phyloP scores from a whole-genome alignment of 53 echinoderm and acorn worm genomes.

The Henricia sp. region DNA sequence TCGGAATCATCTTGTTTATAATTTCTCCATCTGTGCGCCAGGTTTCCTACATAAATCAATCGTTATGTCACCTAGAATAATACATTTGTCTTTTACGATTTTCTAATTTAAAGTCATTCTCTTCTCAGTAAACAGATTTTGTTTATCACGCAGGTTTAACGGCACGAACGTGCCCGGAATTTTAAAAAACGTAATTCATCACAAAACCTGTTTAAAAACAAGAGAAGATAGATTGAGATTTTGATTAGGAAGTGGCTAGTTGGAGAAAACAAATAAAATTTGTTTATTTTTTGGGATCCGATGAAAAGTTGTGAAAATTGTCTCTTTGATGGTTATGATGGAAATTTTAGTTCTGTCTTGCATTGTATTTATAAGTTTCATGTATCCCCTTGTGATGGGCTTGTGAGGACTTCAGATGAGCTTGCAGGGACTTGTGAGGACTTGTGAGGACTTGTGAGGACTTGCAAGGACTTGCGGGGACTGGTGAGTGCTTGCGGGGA shows the following conservation, averaged over 20 bases:
- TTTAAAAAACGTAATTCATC: constrained; percentile 20
- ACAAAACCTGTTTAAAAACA: constrained; percentile 1
- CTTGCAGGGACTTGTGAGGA: too few relatives aligned
- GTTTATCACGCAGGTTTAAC: not conserved
- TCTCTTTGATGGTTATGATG: too few relatives aligned
- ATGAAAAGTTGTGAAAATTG: too few relatives aligned
- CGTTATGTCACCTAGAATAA: constrained; percentile 17
- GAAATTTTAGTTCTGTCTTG: too few relatives aligned
- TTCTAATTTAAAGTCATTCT: not conserved
- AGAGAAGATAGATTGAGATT: too few relatives aligned
- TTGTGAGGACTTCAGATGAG: too few relatives aligned
- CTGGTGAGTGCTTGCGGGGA: too few relatives aligned
- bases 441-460: too few relatives aligned
- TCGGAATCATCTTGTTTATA: not conserved
- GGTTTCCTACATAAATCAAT: constrained; percentile 15
- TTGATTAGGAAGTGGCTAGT: not conserved
- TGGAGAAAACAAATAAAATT: not conserved
- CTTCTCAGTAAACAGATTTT: not conserved
- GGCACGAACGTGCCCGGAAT: constrained; percentile 13
- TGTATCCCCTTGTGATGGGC: too few relatives aligned
- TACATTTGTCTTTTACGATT: not conserved
- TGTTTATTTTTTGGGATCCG: not conserved
- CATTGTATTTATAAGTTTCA: too few relatives aligned
- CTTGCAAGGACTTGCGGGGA: too few relatives aligned
- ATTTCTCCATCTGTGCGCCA: not conserved